These are phyloP conservation scores for Pimpla rufipes DNA, from an alignment of 2,888 invertebrate species.

Conservation along the genomic window DNA sequence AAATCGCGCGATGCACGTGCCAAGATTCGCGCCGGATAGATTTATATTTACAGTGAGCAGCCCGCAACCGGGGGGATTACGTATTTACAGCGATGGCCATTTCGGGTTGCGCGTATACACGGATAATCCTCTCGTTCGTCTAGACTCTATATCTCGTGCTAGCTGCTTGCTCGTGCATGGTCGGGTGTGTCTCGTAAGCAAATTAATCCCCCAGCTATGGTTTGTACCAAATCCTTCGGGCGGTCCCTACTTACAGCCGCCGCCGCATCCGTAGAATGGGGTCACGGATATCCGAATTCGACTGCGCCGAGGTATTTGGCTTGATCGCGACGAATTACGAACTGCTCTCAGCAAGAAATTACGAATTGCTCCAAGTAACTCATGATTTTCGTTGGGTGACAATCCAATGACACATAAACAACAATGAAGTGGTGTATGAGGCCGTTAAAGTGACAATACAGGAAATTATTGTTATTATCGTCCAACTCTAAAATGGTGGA, in stretches of 20 bases:
- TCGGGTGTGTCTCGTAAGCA: constrained; percentile 20
- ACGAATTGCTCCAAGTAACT: no score
- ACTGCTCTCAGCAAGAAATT: no score
- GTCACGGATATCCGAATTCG: neutral
- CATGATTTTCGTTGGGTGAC: no score
- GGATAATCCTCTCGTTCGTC: constrained; percentile 60
- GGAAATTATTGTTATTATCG: no score
- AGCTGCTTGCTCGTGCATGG: constrained; percentile 14
- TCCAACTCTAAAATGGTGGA: no score
- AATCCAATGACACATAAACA: no score
- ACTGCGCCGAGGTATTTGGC: neutral
- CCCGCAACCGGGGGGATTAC: constrained; percentile 38
- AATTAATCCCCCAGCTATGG: constrained; percentile 38
- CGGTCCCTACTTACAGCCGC: neutral
- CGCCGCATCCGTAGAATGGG: neutral
- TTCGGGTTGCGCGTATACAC: constrained; percentile 35
- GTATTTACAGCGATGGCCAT: constrained; percentile 55
- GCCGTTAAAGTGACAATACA: no score
- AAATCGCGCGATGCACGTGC: constrained; percentile 71
- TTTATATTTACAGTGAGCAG: constrained; percentile 73
- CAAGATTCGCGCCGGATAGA: constrained; percentile 74
- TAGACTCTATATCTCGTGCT: constrained; percentile 33
- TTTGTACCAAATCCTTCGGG: neutral
- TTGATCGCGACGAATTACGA: no score
- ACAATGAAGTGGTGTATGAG: no score